These are phyloP conservation scores for Rhingia campestris DNA, from an alignment of 2,888 invertebrate genomes.

Conservation along the genomic window DNA sequence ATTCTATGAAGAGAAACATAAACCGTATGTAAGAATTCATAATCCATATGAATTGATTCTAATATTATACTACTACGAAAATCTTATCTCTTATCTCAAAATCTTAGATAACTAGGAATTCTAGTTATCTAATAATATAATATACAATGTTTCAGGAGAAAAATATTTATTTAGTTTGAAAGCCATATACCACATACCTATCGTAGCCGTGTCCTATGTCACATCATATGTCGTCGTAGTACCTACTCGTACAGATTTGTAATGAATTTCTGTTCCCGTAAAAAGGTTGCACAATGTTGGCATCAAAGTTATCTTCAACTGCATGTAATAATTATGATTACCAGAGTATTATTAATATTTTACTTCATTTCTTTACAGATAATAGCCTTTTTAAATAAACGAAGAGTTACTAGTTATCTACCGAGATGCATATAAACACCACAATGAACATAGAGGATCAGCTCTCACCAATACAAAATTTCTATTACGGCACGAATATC, in stretches of 20 bases:
- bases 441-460: slow-evolving; percentile 65
- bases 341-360: background rate
- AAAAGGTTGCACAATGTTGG: background rate
- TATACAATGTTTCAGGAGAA: no score
- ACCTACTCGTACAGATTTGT: background rate
- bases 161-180: no score
- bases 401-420: background rate
- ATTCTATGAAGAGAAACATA: no score
- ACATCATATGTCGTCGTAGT: slow-evolving; percentile 3
- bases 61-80: no score
- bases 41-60: no score
- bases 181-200: background rate
- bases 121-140: no score
- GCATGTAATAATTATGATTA: no score
- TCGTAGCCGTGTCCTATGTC: slow-evolving; percentile 14
- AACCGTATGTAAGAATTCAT: no score
- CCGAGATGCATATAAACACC: slow-evolving; percentile 41
- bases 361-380: background rate
- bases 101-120: no score
- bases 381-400: background rate
- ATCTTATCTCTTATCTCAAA: no score
- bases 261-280: no score
- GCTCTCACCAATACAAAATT: slow-evolving; percentile 83
- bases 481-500: slow-evolving; percentile 85
- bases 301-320: background rate